Evolutionary conservation across 2,113 vertebrate species (phyloP), one percentile per base, ranked within the genome.

Genomic region (Centrocercus urophasianus): DNA sequence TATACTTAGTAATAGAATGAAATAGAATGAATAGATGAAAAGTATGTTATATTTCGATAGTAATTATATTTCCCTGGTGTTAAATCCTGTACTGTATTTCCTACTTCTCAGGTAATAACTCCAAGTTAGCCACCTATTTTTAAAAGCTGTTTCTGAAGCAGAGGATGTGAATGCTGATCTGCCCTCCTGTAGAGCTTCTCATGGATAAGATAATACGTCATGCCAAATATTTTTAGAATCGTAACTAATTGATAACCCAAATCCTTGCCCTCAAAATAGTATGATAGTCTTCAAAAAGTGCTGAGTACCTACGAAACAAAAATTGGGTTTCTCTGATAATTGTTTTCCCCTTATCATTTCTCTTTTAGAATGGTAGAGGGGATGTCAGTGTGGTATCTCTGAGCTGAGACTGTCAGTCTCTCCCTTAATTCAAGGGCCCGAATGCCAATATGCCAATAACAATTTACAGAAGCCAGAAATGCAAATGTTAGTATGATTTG

Each of bases 141-240:
- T 71, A 83, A 80, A 83, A 79, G 2, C 1, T 3, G n/a, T 76
- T 89, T 89, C n/a, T 87, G 50, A 36, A 43, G 9, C 24, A 81
- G 16, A 90, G 83, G 48, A 19, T 0, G 0, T 17, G 61, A 75
- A 84, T 17, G 9, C 5, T 47, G 43, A 48, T 93, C n/a, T 90
- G 36, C 14, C 12, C 19, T 91, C 17, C 71, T 87, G n/a, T 22
- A 59, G 59, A 54, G 16, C 17, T 64, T 8, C 36, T 59, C 43
- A 12, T 63, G 66, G 61, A 81, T 90, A 79, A 95, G 73, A 82
- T 74, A 92, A 82, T 52, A 60, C 6, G 19, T 27, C 47, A 80
- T 63, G 28, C 12, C 27, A 76, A 95, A 83, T 90, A 94, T 93
- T 88, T 96, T 95, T 94, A 93, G 88, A 91, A 86, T 88, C 45